These are phyloP conservation scores for Xenopus petersii DNA, from an alignment of 2,797 vertebrate species.

Conservation along the genomic window DNA sequence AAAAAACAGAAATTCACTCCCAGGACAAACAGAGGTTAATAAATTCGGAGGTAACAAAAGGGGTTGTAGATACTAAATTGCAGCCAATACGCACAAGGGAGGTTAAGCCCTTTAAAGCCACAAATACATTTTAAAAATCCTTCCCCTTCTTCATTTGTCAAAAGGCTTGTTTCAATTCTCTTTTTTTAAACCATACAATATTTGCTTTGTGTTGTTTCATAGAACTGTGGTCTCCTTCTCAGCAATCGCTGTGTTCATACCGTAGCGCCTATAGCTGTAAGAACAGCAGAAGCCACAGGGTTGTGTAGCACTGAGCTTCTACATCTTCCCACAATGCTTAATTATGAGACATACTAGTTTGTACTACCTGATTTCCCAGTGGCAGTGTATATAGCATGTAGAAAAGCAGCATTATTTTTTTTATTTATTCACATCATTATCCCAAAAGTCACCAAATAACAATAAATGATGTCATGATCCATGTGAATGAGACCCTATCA, in stretches of 20 bases:
- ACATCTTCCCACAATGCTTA: neutral
- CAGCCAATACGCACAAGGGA: neutral
- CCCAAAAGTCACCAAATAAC: no score
- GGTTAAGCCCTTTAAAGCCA: conserved; percentile 3
- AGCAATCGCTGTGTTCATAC: neutral
- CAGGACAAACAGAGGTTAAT: neutral
- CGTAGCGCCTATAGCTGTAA: neutral
- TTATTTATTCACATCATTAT: no score
- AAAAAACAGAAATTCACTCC: neutral
- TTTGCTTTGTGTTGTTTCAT: neutral
- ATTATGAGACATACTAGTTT: neutral
- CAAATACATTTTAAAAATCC: conserved; percentile 3
- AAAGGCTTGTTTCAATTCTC: conserved; percentile 4
- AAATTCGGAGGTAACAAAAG: conserved; percentile 7
- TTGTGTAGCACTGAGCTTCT: neutral
- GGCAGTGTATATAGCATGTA: no score
- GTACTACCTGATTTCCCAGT: neutral
- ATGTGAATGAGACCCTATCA: no score
- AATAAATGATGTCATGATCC: no score
- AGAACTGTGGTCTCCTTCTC: conserved; percentile 1
- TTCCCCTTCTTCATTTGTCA: neutral
- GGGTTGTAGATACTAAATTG: neutral
- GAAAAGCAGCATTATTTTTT: no score
- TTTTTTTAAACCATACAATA: neutral
- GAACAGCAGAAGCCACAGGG: neutral